phyloP scores from a whole-genome alignment of 2,797 vertebrate species.

The Euthynnus affinis region DNA sequence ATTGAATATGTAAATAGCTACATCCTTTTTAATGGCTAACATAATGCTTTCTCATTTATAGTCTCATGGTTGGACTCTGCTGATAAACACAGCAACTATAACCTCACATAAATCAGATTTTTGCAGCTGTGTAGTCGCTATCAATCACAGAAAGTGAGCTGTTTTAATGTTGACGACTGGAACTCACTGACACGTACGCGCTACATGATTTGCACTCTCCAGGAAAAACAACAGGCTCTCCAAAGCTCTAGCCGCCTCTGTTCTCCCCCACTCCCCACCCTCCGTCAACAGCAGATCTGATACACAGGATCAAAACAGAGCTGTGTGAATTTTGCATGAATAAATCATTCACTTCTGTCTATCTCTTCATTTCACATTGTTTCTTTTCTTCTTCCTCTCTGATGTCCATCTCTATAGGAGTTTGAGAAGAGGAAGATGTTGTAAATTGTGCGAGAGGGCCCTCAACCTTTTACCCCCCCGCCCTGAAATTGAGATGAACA shows the following conservation, averaged over 20 bases:
- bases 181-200: constrained; percentile 43
- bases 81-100: constrained; percentile 60
- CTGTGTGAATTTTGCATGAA: constrained; percentile 72
- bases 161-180: constrained; percentile 66
- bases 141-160: constrained; percentile 64
- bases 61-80: constrained; percentile 63
- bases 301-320: constrained; percentile 67
- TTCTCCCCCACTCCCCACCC: not conserved
- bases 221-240: constrained; percentile 56
- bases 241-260: constrained; percentile 40
- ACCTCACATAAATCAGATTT: constrained; percentile 61
- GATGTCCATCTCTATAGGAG: constrained; percentile 86
- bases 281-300: constrained; percentile 57
- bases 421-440: constrained; percentile 99
- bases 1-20: constrained; percentile 85
- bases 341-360: constrained; percentile 73
- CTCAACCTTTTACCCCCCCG: constrained; percentile 53
- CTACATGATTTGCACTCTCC: constrained; percentile 54
- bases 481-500: constrained; percentile 66
- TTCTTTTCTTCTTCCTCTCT: constrained; percentile 52
- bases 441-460: constrained; percentile 78
- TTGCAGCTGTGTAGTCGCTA: constrained; percentile 38
- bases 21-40: constrained; percentile 78
- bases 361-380: constrained; percentile 51
- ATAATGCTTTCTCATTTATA: constrained; percentile 77